phyloP scores from a whole-genome alignment of 2,888 invertebrate genomes.

The Gryllus longicercus region DNA sequence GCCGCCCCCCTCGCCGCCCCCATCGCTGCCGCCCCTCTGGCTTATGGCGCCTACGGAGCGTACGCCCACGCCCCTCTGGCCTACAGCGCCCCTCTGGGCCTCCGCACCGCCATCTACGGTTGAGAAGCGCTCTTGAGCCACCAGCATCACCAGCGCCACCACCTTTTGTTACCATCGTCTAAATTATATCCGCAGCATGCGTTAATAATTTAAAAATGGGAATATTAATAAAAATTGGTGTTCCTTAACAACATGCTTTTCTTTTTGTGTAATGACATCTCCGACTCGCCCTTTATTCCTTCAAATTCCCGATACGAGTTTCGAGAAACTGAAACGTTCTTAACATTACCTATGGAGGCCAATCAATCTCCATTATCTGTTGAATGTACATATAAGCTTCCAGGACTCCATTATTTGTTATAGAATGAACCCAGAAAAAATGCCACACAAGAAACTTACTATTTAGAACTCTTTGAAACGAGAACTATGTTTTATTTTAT shows the following conservation, averaged over 20 bases:
- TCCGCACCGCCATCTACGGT: not conserved
- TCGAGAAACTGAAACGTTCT: too few species aligned
- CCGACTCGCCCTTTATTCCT: too few species aligned
- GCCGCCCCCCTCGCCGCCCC: not conserved
- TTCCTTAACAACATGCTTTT: not conserved
- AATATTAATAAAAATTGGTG: not conserved
- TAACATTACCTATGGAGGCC: too few species aligned
- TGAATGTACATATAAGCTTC: too few species aligned
- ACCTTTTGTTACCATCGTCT: not conserved
- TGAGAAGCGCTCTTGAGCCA: not conserved
- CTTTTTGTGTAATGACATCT: too few species aligned
- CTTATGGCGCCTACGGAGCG: not conserved
- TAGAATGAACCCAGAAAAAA: too few species aligned
- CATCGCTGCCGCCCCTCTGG: not conserved
- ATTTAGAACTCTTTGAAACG: too few species aligned
- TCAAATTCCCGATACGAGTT: too few species aligned
- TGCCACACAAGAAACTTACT: too few species aligned
- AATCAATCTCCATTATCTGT: too few species aligned
- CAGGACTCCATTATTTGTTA: too few species aligned
- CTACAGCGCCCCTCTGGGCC: not conserved
- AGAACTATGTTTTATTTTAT: too few species aligned
- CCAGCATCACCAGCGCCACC: not conserved
- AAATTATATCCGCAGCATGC: not conserved
- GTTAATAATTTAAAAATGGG: not conserved
- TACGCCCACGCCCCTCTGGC: not conserved